A percentile compares a stretch with the other conserved stretches of the same genome.
phyloP scores from a whole-genome alignment of 2,888 invertebrate genomes.

The Aethes cnicana region DNA sequence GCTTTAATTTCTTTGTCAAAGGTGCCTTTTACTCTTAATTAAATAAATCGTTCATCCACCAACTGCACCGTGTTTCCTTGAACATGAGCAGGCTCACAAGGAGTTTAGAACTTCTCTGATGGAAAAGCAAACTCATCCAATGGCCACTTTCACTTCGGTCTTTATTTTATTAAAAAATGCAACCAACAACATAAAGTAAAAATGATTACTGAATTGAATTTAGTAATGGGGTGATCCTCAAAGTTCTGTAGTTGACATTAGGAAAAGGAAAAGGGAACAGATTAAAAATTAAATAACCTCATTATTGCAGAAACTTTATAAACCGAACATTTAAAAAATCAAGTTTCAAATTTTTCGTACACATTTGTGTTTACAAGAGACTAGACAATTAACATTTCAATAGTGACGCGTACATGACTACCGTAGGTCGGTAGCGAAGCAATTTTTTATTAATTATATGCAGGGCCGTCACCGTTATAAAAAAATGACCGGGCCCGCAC shows the following conservation, averaged over 20 bases:
- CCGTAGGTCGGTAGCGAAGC: constrained; percentile 60
- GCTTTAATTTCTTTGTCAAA: too few species aligned
- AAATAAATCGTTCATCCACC: too few species aligned
- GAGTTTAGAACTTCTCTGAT: too few species aligned
- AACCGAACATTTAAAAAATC: constrained; percentile 78
- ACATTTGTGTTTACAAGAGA: constrained; percentile 80
- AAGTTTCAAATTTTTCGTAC: constrained; percentile 70
- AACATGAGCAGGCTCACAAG: too few species aligned
- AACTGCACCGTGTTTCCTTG: too few species aligned
- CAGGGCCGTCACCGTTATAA: constrained; percentile 50
- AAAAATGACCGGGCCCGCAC: constrained; percentile 45
- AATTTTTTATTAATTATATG: constrained; percentile 43
- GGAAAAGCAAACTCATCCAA: too few species aligned
- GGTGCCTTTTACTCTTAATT: too few species aligned
- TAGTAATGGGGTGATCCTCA: too few species aligned
- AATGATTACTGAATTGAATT: too few species aligned
- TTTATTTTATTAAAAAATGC: too few species aligned
- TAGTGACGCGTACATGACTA: constrained; percentile 64
- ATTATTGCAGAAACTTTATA: constrained; percentile 75
- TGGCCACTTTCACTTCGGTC: too few species aligned
- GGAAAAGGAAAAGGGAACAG: background rate
- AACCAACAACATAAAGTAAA: too few species aligned
- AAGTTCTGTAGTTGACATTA: background rate
- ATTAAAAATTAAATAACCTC: constrained; percentile 51
- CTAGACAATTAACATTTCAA: constrained; percentile 79